Evolutionary conservation across 2,113 vertebrate genomes (phyloP), one percentile per base, ranked within the genome.

Genomic region (Echinops telfairi): DNA sequence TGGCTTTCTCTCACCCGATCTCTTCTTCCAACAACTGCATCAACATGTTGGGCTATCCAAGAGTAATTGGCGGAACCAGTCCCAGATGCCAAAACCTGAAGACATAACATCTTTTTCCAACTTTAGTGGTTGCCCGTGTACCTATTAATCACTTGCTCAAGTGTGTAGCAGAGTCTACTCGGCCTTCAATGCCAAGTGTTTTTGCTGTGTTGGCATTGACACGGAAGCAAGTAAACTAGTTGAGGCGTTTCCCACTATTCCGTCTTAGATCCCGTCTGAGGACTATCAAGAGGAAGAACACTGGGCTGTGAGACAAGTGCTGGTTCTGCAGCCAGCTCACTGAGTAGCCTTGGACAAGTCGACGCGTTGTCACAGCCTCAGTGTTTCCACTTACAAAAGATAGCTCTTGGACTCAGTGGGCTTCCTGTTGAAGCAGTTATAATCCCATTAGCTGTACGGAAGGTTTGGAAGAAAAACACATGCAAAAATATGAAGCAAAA

Each of bases 11-110:
- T 81, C 40, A 92, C 86, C 58, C 89, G 53, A 5, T 77, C 60
- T 95, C 58, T 91, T 82, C 87, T 81, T 95, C 83, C 88, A 92
- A 40, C 33, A 90, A 38, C 70, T 73, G 93, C 33, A 80, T 95
- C 75, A 89, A 53, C 38, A 64, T 80, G 29, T 22, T 90, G 68
- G 58, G 90, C 40, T 93, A 58, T 68, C 62, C 20, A 1, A 22
- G 33, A 31, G 40, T 31, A 38, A 94, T 89, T 89, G 89, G 73
- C 47, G 85, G 40, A 60, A 85, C 71, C 60, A 93, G 64, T 62
- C 90, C 88, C 73, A 86, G 83, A 84, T 66, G 91, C 76, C 25
- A 78, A 40, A 23, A 47, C 86, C 94, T 86, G 78, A 93, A 95
- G 86, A 91, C 47, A 7, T 0, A 11, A n/a, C 70, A 83, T 86